These are phyloP conservation scores for Syngnathus scovelli DNA, from an alignment of 2,113 vertebrate species.

Conservation along the genomic window DNA sequence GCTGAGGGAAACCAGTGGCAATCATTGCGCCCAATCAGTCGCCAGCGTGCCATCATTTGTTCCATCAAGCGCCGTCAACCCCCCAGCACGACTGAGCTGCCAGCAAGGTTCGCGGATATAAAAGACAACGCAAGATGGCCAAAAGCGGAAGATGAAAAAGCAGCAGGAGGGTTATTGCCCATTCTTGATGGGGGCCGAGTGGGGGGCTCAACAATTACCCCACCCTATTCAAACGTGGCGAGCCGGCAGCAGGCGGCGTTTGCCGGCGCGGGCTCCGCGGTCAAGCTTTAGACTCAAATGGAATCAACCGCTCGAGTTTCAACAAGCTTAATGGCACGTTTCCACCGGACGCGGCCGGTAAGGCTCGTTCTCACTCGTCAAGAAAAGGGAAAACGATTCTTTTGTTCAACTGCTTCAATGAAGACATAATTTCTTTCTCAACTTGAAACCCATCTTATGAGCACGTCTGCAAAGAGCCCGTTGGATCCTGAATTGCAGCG, in stretches of 20 bases:
- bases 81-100: not conserved
- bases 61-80: conserved; percentile 20
- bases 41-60: conserved; percentile 43
- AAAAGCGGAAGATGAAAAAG: not conserved
- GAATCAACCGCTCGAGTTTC: not conserved
- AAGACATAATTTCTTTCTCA: not conserved
- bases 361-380: not conserved
- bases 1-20: conserved; percentile 48
- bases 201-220: not conserved
- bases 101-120: not conserved
- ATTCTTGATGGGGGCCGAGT: not conserved
- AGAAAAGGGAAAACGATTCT: not conserved
- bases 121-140: not conserved
- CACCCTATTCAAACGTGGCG: too few relatives aligned
- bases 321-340: not conserved
- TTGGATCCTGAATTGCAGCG: too few relatives aligned
- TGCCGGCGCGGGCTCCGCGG: not conserved
- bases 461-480: not conserved
- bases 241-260: too few relatives aligned
- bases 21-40: conserved; percentile 33
- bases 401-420: not conserved
- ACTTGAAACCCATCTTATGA: not conserved
- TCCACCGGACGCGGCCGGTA: not conserved
- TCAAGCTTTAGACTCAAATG: not conserved
- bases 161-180: not conserved